phyloP scores from a whole-genome alignment of 2,113 vertebrate genomes.

The Heterocephalus glaber region DNA sequence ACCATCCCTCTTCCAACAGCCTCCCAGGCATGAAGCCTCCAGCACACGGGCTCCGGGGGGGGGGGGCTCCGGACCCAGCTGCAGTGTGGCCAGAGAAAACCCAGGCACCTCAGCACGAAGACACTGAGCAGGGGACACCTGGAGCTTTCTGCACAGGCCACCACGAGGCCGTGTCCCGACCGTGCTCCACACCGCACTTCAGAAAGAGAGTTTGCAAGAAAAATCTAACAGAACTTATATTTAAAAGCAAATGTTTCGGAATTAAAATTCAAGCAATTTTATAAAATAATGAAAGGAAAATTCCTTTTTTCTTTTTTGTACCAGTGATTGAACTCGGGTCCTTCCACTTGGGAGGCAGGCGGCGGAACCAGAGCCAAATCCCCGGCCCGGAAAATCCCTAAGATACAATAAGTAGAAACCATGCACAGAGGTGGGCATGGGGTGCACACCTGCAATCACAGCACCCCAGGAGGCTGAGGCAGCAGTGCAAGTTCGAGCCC shows the following conservation, averaged over 20 bases:
- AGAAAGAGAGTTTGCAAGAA: neutral
- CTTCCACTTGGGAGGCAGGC: too few relatives aligned
- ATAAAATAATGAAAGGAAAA: neutral
- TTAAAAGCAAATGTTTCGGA: neutral
- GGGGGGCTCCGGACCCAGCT: neutral
- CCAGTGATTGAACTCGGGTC: too few relatives aligned
- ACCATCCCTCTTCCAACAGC: neutral
- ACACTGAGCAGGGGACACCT: neutral
- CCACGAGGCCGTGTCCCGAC: neutral
- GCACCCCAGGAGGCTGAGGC: neutral
- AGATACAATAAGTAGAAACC: neutral
- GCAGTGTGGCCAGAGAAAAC: neutral
- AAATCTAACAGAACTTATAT: neutral
- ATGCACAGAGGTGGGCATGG: neutral
- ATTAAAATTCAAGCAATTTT: neutral
- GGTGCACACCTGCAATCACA: neutral
- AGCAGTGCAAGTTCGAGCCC: neutral
- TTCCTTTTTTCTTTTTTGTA: too few relatives aligned
- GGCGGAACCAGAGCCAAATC: too few relatives aligned
- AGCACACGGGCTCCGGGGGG: neutral
- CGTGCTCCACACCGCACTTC: rapidly evolving
- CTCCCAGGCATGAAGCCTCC: neutral
- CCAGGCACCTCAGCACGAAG: too few relatives aligned
- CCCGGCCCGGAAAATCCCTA: neutral
- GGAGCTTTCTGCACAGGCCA: neutral